A percentile compares a stretch with the other conserved stretches of the same genome.
These are phyloP conservation scores for Hylia prasina DNA, from an alignment of 2,113 vertebrate genomes.

Conservation along the genomic window DNA sequence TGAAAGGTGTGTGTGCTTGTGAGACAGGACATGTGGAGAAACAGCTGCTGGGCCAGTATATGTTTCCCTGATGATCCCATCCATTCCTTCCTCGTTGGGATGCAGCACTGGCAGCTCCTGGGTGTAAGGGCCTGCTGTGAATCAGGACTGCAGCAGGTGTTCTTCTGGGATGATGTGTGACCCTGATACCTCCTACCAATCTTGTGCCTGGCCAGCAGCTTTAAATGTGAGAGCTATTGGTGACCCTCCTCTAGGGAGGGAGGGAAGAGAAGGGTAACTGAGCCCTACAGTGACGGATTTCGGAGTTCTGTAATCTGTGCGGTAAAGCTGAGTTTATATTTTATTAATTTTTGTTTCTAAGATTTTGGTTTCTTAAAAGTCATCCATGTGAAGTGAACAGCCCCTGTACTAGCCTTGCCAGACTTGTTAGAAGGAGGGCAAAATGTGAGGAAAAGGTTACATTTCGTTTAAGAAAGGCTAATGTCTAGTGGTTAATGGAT, in stretches of 20 bases:
- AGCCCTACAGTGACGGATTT: background rate
- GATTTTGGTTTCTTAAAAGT: background rate
- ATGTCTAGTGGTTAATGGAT: slow-evolving; percentile 2
- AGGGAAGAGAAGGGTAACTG: background rate
- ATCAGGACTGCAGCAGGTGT: background rate
- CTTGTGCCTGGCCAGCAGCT: background rate
- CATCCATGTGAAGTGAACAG: background rate
- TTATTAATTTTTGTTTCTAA: background rate
- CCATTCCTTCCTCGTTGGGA: slow-evolving; percentile 2
- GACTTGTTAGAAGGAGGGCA: background rate
- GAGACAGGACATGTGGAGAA: background rate
- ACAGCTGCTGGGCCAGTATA: slow-evolving; percentile 12
- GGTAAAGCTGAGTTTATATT: background rate
- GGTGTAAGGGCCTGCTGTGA: background rate
- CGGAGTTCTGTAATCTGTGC: accelerated
- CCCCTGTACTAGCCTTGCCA: background rate
- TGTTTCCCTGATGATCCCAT: background rate
- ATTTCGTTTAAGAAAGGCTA: background rate
- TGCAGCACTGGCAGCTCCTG: background rate
- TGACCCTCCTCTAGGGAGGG: background rate
- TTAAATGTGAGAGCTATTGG: background rate
- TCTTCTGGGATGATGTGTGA: background rate
- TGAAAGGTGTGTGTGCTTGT: background rate
- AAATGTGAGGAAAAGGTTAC: background rate
- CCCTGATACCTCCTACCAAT: background rate